Base-by-base conservation (phyloP, 1,140 invertebrate genomes). In the Cephus cinctus region DNA sequence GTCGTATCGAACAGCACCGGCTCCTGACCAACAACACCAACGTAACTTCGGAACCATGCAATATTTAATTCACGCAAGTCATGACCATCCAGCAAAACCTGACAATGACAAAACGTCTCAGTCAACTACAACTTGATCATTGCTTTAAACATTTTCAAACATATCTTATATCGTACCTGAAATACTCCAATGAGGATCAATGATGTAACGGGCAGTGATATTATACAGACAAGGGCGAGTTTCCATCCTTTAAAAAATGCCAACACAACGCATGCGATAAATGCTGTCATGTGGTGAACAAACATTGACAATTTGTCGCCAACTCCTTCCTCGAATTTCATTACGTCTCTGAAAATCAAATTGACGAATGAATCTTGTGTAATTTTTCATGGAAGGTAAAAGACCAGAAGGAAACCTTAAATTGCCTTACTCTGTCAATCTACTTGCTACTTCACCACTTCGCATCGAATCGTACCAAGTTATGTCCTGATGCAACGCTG, bases 251-350 rank as follows among this genome's bases (percentile, higher is more conserved):
- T 86, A 14, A 84, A 63, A 31, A 95, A 83, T 5, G 89, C 89
- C 59, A 90, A 82, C 1, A 85, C 71, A 5, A 94, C 62, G 5
- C 85, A 86, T 12, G 85, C 80, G 1, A 87, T 34, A 60, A 90
- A 92, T 0, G 82, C 81, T 0, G 85, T 71, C 27, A 87, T 69
- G 49, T 84, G 88, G 61, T 87, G 88, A 8, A 90, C 66, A 56
- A 94, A 88, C 40, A 88, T 86, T 3, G 85, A 86, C 12, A 94
- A 76, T 70, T 96, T 96, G 66, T 94, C 90, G 0, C 92, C 92
- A 25, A 96, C 85, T 4, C 92, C 94, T 66, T 94, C 91, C 67
- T 94, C 87, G 54, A 96, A 80, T 71, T 93, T 90, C 15, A 89
- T 82, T 14, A 96, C 79, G 75, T 96, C 92, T 67, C 93, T 95